Evolutionary conservation across 2,797 vertebrate species (phyloP).

Genomic region (Myotis vivesi): DNA sequence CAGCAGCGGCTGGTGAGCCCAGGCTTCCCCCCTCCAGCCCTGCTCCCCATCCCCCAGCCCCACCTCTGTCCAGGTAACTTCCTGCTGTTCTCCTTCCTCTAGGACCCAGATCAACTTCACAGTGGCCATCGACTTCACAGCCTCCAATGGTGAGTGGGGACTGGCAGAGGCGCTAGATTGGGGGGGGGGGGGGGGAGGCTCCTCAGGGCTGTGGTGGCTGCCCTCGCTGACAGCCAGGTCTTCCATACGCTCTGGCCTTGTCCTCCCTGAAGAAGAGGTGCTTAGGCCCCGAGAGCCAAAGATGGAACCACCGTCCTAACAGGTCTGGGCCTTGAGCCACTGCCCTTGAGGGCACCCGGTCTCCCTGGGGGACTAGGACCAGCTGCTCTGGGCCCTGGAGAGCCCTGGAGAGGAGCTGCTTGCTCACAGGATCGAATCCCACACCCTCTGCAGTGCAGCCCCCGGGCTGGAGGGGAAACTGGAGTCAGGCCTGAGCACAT

Average conservation of each 20-base stretch:
- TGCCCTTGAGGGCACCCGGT: background rate
- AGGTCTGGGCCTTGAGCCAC: background rate
- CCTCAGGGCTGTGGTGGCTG: background rate
- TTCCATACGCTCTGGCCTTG: background rate
- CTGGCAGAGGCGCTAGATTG: background rate
- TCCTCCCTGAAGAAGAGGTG: background rate
- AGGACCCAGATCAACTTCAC: constrained; percentile 99
- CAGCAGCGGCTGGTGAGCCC: background rate
- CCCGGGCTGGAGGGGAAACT: background rate
- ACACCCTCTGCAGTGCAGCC: background rate
- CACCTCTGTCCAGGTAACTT: background rate
- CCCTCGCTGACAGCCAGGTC: too few species aligned
- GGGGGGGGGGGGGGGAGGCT: too few species aligned
- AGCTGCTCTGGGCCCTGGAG: background rate
- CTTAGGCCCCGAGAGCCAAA: background rate
- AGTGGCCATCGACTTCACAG: constrained; percentile 97
- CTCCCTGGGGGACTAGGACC: background rate
- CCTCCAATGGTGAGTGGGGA: constrained; percentile 94
- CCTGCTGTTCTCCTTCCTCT: constrained; percentile 8
- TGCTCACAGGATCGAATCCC: background rate
- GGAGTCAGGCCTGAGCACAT: background rate
- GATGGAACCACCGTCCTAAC: background rate
- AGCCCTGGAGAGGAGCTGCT: background rate
- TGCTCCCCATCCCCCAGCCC: background rate
- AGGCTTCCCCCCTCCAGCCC: rapidly evolving